phyloP scores from a whole-genome alignment of 1,140 invertebrate species.

The Charaxes varanes region DNA sequence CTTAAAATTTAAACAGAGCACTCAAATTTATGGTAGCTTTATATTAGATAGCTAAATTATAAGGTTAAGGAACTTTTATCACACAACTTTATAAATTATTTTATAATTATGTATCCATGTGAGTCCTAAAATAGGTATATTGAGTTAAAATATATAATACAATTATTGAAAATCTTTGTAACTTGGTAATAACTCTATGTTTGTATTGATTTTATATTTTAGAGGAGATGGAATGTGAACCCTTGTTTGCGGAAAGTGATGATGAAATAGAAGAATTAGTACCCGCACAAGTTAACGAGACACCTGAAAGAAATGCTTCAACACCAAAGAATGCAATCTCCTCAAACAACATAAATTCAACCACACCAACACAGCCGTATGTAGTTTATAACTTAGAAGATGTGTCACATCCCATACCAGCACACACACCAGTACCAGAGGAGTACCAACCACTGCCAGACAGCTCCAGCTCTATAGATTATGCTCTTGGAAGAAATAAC shows the following conservation, averaged over 20 bases:
- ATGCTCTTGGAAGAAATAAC: conserved; percentile 31
- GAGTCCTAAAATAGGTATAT: too few species aligned
- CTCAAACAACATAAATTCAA: conserved; percentile 58
- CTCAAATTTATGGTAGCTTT: too few species aligned
- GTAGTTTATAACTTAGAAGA: too few species aligned
- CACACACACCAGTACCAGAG: conserved; percentile 58
- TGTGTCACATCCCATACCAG: conserved; percentile 34
- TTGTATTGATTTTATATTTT: conserved; percentile 29
- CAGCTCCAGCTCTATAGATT: conserved; percentile 58
- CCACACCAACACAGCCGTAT: conserved; percentile 44
- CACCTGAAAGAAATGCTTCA: conserved; percentile 24
- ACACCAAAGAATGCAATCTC: conserved; percentile 49
- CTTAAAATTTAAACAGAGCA: too few species aligned
- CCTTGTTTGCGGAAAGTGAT: conserved; percentile 69
- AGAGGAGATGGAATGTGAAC: conserved; percentile 72
- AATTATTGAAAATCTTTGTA: too few species aligned
- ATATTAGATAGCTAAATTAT: too few species aligned
- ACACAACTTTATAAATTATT: too few species aligned
- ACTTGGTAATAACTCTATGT: too few species aligned
- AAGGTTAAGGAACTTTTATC: too few species aligned
- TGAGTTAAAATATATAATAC: too few species aligned
- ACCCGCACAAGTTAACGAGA: conserved; percentile 34
- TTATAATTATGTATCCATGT: too few species aligned
- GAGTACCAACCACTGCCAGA: conserved; percentile 65
- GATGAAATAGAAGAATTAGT: conserved; percentile 68